These are phyloP conservation scores for Drosophila mojavensis DNA, from an alignment of 1,140 invertebrate genomes.

Conservation along the genomic window DNA sequence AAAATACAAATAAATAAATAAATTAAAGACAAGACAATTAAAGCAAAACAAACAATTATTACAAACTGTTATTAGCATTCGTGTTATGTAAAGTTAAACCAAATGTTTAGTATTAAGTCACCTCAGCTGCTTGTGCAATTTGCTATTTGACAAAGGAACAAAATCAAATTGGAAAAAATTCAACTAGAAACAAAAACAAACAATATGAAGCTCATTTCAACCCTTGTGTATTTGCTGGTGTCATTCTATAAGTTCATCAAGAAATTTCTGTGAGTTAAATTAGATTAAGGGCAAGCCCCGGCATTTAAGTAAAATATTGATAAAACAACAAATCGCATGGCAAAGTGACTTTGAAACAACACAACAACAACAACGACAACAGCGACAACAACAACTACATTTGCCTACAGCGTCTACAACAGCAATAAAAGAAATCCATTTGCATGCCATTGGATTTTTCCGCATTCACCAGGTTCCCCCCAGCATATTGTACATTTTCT, in stretches of 20 bases:
- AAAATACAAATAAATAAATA: background rate
- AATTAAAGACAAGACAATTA: background rate
- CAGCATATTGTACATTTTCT: constrained; percentile 1
- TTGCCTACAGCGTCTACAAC: no score
- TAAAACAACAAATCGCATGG: constrained; percentile 30
- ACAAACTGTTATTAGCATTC: background rate
- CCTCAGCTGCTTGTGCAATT: background rate
- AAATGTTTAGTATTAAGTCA: constrained; percentile 15
- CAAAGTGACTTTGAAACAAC: background rate
- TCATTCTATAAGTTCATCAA: constrained; percentile 71
- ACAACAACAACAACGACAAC: constrained; percentile 3
- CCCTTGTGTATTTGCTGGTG: constrained; percentile 61
- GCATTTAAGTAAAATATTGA: constrained; percentile 30
- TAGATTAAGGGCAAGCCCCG: constrained; percentile 14
- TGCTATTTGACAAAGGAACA: constrained; percentile 7
- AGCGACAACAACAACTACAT: background rate
- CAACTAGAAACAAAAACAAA: constrained; percentile 1
- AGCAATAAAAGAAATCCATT: background rate
- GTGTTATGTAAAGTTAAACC: constrained; percentile 26
- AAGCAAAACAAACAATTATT: background rate
- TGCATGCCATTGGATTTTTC: constrained; percentile 25
- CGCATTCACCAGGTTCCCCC: constrained; percentile 12
- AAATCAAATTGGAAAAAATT: background rate
- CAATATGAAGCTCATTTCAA: constrained; percentile 74
- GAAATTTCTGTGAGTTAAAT: constrained; percentile 73